phyloP scores from a whole-genome alignment of 92 coral and sea anemone genomes.

The Epizoanthus stellaris region DNA sequence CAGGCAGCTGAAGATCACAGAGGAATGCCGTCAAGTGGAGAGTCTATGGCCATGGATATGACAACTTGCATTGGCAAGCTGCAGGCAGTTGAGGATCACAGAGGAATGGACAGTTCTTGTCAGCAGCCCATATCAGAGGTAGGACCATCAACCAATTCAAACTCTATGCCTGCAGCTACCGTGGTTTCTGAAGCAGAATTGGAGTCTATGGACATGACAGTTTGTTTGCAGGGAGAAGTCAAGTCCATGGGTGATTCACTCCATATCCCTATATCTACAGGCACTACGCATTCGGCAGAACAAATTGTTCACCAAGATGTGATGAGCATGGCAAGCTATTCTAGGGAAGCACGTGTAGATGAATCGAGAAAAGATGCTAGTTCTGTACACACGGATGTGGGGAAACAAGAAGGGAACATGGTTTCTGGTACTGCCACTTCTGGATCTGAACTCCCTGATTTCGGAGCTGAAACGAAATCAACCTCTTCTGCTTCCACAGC shows the following conservation, averaged over 20 bases:
- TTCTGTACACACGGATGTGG: too few relatives aligned
- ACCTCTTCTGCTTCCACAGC: background rate
- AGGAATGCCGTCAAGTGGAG: background rate
- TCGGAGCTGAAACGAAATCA: background rate
- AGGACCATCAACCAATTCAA: background rate
- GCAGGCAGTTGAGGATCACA: background rate
- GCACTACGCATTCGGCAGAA: background rate
- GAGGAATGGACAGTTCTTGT: background rate
- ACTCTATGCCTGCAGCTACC: background rate
- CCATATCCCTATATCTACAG: background rate
- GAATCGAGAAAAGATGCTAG: too few relatives aligned
- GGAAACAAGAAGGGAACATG: background rate
- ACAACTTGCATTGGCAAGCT: background rate
- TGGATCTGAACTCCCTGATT: background rate
- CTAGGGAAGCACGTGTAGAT: too few relatives aligned
- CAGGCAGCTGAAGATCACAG: background rate
- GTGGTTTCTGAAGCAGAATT: background rate
- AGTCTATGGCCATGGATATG: background rate
- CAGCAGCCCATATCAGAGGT: background rate
- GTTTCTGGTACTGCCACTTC: background rate
- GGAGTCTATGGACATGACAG: background rate
- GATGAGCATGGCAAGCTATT: too few relatives aligned
- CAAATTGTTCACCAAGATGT: background rate
- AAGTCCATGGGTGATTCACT: background rate
- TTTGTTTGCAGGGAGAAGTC: background rate